Percentiles rank a stretch among this genome's conserved stretches.
These are phyloP conservation scores for Toxotes lorentzi DNA, from an alignment of 2,797 vertebrate species.

Conservation along the genomic window DNA sequence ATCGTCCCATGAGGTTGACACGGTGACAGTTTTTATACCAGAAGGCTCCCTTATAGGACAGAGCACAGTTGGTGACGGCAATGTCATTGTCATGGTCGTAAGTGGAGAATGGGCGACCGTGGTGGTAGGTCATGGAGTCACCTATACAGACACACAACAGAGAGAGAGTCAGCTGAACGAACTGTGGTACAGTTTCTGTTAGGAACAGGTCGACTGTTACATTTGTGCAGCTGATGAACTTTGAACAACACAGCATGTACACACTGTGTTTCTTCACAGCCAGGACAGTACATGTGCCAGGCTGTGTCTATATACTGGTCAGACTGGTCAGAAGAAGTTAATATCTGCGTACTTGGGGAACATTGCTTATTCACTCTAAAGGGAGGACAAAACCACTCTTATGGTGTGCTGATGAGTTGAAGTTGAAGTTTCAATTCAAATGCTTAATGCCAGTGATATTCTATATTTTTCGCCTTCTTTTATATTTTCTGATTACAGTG, in stretches of 20 bases:
- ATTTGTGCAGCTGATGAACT: neutral
- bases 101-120: conserved; percentile 94
- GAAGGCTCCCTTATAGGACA: conserved; percentile 98
- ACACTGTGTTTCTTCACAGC: neutral
- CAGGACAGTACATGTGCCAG: too few species aligned
- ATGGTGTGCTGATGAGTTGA: too few species aligned
- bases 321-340: neutral
- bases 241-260: neutral
- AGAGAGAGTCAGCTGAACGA: neutral
- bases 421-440: too few species aligned
- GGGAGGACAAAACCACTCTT: too few species aligned
- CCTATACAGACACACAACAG: conserved; percentile 77
- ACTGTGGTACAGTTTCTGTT: neutral
- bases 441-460: too few species aligned
- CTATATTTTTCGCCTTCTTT: too few species aligned
- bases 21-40: conserved; percentile 99
- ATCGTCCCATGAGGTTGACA: conserved; percentile 97
- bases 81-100: conserved; percentile 96
- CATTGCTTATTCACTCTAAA: too few species aligned
- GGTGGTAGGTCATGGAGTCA: conserved; percentile 97
- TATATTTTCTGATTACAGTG: too few species aligned
- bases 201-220: neutral
- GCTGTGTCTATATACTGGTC: too few species aligned
- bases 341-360: too few species aligned
- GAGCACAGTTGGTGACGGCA: conserved; percentile 97